These are phyloP conservation scores for Lasius platythorax DNA, from an alignment of 2,888 invertebrate genomes.

Conservation along the genomic window DNA sequence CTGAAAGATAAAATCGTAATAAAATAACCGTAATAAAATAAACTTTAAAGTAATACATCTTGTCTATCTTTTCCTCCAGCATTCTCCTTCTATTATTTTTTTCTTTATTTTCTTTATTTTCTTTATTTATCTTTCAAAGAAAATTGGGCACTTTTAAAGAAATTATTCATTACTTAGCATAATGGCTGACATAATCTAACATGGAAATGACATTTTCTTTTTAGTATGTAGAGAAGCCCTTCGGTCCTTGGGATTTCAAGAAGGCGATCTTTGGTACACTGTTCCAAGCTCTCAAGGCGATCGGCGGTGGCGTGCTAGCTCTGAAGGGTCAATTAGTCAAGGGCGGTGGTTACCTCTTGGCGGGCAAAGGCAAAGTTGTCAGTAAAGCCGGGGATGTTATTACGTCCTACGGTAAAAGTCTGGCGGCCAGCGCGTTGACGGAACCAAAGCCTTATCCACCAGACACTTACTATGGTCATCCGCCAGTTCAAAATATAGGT, in stretches of 20 bases:
- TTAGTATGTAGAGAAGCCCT: slow-evolving; percentile 83
- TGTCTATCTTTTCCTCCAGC: no score
- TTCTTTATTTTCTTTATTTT: no score
- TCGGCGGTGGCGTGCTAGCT: slow-evolving; percentile 94
- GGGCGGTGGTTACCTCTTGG: slow-evolving; percentile 91
- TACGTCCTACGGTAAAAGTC: slow-evolving; percentile 92
- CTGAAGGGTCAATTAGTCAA: slow-evolving; percentile 95
- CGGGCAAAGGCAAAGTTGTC: slow-evolving; percentile 90
- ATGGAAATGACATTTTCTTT: slow-evolving; percentile 24
- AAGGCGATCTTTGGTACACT: slow-evolving; percentile 93
- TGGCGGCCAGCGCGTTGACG: slow-evolving; percentile 92
- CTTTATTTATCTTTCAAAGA: background rate
- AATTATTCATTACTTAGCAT: background rate
- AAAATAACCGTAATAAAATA: no score
- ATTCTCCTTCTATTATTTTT: no score
- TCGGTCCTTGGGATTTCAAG: slow-evolving; percentile 92
- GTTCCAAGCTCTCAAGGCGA: slow-evolving; percentile 95
- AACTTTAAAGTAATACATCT: no score
- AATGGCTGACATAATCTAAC: background rate
- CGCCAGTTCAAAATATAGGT: slow-evolving; percentile 64
- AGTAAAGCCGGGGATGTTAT: slow-evolving; percentile 93
- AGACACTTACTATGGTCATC: slow-evolving; percentile 75
- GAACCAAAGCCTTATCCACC: slow-evolving; percentile 84
- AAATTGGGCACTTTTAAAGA: background rate
- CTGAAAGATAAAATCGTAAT: background rate